Evolutionary conservation across 2,113 vertebrate genomes (phyloP), one percentile per base, ranked within the genome.

Genomic region (Dipodomys merriami): DNA sequence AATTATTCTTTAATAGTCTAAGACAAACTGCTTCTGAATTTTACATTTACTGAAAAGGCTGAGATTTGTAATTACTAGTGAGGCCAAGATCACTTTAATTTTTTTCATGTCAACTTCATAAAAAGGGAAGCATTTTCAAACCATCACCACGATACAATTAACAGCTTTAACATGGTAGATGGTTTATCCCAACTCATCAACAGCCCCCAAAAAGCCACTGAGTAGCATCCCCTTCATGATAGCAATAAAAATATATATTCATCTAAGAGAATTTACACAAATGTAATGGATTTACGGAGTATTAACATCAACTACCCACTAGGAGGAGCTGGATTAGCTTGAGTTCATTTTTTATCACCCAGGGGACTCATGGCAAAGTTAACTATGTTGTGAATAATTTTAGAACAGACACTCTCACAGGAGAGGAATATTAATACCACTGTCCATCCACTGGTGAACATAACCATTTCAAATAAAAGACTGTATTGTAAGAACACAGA

Each of bases 241-340:
- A 89, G 57, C 35, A 90, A 79, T 35, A 90, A 84, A 87, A 80
- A 86, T 9, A 72, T 27, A 23, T 44, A 60, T 89, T 92, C 77
- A 90, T 25, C 83, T 35, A 92, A 68, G 53, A 9, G 62, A 83
- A 11, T 68, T 8, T 90, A 27, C 2, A 57, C 18, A 2, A 60
- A 0, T 27, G 12, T 13, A 1, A 46, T 33, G 39, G n/a, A 19
- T n/a, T 65, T 78, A 20, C 12, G 25, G 9, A 2, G 22, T 39
- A 15, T 33, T 76, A 78, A 35, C 18, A 65, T 86, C 30, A 5
- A 25, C 25, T 94, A 92, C 80, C 96, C 96, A 98, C 92, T 10
- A 92, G 95, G 93, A 97, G 97, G 97, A 97, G 96, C 86, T 94
- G 23, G 6, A 1, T 2, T 22, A n/a, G 30, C 71, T 5, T 46